Evolutionary conservation across 2,113 vertebrate species (phyloP).

Genomic region (Cairina moschata): DNA sequence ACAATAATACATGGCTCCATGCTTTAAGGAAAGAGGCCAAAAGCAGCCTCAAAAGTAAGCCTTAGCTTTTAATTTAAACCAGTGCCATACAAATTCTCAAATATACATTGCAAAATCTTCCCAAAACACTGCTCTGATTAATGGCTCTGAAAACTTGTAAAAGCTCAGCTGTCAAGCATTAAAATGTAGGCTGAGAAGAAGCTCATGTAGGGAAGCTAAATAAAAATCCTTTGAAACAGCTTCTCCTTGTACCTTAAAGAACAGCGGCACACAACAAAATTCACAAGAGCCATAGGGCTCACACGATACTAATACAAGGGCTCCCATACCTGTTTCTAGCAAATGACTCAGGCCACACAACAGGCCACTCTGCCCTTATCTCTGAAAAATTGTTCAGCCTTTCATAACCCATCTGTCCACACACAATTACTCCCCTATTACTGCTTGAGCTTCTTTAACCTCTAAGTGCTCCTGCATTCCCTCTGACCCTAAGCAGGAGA

Average conservation of each 20-base stretch:
- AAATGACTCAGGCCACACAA: too few relatives aligned
- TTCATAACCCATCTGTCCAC: rapidly evolving
- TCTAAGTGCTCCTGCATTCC: not conserved
- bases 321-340: not conserved
- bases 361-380: not conserved
- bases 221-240: not conserved
- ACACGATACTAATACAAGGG: rapidly evolving
- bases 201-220: not conserved
- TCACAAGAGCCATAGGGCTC: not conserved
- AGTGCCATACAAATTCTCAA: constrained; percentile 18
- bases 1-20: not conserved
- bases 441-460: not conserved
- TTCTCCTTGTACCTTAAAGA: not conserved
- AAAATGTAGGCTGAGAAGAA: constrained; percentile 18
- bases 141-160: constrained; percentile 30
- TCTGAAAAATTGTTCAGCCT: not conserved
- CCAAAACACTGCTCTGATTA: constrained; percentile 21
- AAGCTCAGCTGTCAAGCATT: constrained; percentile 33
- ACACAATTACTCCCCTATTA: not conserved
- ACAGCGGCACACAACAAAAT: not conserved
- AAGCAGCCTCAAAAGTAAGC: constrained; percentile 5
- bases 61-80: constrained; percentile 51
- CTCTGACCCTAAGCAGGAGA: not conserved
- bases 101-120: constrained; percentile 14
- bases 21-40: not conserved